Percentiles rank a stretch among this genome's conserved stretches.
phyloP scores from a whole-genome alignment of 2,888 invertebrate genomes.

The Philopedon plagiatum region DNA sequence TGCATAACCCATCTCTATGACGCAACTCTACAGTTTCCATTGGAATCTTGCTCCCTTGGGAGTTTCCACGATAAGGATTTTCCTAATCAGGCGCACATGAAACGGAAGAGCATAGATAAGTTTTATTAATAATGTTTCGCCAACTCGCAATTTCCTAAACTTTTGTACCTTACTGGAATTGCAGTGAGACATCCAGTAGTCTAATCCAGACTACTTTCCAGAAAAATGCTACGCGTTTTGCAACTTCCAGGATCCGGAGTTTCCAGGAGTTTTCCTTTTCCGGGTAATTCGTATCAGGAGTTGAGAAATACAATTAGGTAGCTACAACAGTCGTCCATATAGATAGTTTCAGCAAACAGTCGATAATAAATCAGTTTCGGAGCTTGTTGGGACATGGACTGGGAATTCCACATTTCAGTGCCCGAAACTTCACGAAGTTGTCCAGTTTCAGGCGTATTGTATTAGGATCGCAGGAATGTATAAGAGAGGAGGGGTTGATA shows the following conservation, averaged over 20 bases:
- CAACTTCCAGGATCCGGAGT: slow-evolving; percentile 12
- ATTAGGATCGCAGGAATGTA: slow-evolving; percentile 22
- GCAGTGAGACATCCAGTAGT: background rate
- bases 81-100: background rate
- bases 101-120: background rate
- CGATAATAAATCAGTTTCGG: too few species aligned
- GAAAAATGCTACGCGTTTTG: background rate
- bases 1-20: too few species aligned
- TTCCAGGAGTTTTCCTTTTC: slow-evolving; percentile 32
- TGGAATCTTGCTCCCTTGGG: background rate
- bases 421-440: slow-evolving; percentile 38
- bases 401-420: slow-evolving; percentile 8
- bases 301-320: background rate
- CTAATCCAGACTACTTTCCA: background rate
- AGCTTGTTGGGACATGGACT: too few species aligned
- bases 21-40: background rate
- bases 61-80: slow-evolving; percentile 5
- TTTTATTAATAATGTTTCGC: background rate
- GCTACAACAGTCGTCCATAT: too few species aligned
- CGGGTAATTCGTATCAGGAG: slow-evolving; percentile 1
- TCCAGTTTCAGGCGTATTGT: slow-evolving; percentile 38
- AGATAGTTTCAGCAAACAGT: background rate
- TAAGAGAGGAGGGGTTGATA: background rate
- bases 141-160: background rate
- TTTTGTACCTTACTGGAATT: background rate